Evolutionary conservation across 2,113 vertebrate genomes (phyloP), one percentile per base, ranked within the genome.

Genomic region (Tyto alba): DNA sequence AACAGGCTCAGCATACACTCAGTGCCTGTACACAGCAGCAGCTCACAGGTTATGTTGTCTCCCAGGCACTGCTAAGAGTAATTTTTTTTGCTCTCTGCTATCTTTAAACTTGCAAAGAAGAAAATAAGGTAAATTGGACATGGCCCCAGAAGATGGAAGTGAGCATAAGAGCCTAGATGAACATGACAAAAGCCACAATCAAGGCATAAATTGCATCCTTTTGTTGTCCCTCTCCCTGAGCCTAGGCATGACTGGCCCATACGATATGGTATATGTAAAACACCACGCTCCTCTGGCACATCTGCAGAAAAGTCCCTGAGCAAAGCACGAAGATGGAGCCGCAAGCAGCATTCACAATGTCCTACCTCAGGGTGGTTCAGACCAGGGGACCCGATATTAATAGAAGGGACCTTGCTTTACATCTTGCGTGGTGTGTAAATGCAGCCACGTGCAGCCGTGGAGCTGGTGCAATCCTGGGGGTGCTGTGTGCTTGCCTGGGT

Each of bases 81-180:
- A 36, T 84, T 89, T 81, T 90, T 89, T 89, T 95, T 56, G 27
- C 32, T 91, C 63, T 89, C 76, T 76, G 74, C 80, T 96, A 79
- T 91, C 92, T 95, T 92, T 92, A 92, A 93, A 94, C 66, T 96
- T 89, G 53, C 66, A 88, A 93, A 89, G 74, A 93, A 95, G 84
- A 96, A 96, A 95, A 95, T 86, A 94, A 94, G 90, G 77, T 89
- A 96, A 96, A 96, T 93, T 92, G 79, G 80, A 95, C 87, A 74
- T 63, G 91, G 95, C 87, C 95, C 68, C 45, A 78, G 89, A 92
- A 79, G 80, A 85, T 78, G 55, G 76, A 96, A 97, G 94, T 81
- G 82, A 93, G 45, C 72, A 26, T 88, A 96, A 95, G 84, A 96
- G 80, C 66, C 87, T 71, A 67, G 67, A 76, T 76, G 88, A 97